Evolutionary conservation across 2,888 invertebrate species (phyloP).

Genomic region (Peribatodes rhomboidaria): DNA sequence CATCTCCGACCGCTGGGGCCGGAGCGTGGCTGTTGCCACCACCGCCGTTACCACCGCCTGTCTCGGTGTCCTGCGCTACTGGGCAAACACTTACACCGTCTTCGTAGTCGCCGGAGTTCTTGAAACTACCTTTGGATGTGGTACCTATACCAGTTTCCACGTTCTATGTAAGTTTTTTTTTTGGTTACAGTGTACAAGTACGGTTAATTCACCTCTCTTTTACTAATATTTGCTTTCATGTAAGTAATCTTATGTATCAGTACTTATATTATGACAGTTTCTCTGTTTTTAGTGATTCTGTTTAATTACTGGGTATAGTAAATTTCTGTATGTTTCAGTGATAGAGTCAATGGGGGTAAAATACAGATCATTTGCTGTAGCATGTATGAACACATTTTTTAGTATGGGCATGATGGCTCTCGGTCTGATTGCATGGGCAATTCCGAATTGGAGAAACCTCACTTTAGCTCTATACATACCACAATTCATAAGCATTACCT

Average conservation of each 20-base stretch:
- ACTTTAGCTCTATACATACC: constrained; percentile 90
- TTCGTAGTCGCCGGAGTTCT: constrained; percentile 90
- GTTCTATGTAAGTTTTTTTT: constrained; percentile 85
- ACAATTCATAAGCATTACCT: constrained; percentile 88
- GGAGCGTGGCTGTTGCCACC: constrained; percentile 85
- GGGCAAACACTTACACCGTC: constrained; percentile 87
- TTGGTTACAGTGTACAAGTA: too few relatives aligned
- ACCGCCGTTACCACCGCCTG: constrained; percentile 87
- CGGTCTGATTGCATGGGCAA: constrained; percentile 86
- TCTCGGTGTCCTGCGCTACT: constrained; percentile 87
- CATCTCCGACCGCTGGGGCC: constrained; percentile 90
- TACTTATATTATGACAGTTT: too few relatives aligned
- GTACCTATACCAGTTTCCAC: constrained; percentile 89
- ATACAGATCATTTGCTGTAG: constrained; percentile 19
- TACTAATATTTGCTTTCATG: neutral
- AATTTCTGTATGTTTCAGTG: constrained; percentile 70
- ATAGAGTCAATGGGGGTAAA: constrained; percentile 59
- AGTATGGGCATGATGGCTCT: constrained; percentile 15
- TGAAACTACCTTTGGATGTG: constrained; percentile 89
- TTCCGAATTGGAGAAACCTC: constrained; percentile 89
- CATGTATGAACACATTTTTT: constrained; percentile 30
- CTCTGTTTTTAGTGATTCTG: too few relatives aligned
- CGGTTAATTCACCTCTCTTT: too few relatives aligned
- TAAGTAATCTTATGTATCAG: neutral
- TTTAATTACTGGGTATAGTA: too few relatives aligned